Evolutionary conservation across 2,113 vertebrate species (phyloP).

Genomic region (Ophthalmolycus amberensis): DNA sequence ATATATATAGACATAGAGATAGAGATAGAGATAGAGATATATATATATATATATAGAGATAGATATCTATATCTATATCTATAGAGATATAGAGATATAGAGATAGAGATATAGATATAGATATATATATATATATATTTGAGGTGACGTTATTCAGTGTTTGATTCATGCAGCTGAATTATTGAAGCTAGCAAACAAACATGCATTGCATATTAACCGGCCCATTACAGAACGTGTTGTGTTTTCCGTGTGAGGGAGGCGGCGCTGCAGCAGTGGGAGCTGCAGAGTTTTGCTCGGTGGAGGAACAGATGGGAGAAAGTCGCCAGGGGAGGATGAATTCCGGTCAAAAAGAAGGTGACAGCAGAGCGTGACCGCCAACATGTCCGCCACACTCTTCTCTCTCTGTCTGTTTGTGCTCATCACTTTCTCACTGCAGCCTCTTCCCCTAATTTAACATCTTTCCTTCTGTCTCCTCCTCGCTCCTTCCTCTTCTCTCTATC

Average conservation of each 20-base stretch:
- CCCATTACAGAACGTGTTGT: neutral
- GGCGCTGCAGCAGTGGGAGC: slow-evolving; percentile 54
- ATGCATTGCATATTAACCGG: neutral
- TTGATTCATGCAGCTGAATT: neutral
- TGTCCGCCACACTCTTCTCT: slow-evolving; percentile 64
- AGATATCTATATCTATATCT: too few relatives aligned
- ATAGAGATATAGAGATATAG: too few relatives aligned
- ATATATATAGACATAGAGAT: too few relatives aligned
- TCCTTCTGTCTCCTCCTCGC: neutral
- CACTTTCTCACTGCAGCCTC: slow-evolving; percentile 29
- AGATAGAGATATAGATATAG: too few relatives aligned
- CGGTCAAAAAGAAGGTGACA: slow-evolving; percentile 80
- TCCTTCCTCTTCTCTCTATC: neutral
- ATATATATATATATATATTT: neutral
- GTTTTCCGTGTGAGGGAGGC: neutral
- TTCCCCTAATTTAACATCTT: neutral
- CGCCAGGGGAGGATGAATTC: slow-evolving; percentile 76
- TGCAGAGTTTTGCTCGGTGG: slow-evolving; percentile 57
- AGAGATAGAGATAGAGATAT: too few relatives aligned
- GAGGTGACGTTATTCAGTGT: neutral
- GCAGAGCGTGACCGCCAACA: slow-evolving; percentile 80
- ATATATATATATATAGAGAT: too few relatives aligned
- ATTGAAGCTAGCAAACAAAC: neutral
- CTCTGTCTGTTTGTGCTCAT: neutral
- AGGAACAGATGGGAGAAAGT: slow-evolving; percentile 78